Evolutionary conservation across 2,113 vertebrate species (phyloP), one percentile per base, ranked within the genome.

Genomic region (Acrocephalus kingi): DNA sequence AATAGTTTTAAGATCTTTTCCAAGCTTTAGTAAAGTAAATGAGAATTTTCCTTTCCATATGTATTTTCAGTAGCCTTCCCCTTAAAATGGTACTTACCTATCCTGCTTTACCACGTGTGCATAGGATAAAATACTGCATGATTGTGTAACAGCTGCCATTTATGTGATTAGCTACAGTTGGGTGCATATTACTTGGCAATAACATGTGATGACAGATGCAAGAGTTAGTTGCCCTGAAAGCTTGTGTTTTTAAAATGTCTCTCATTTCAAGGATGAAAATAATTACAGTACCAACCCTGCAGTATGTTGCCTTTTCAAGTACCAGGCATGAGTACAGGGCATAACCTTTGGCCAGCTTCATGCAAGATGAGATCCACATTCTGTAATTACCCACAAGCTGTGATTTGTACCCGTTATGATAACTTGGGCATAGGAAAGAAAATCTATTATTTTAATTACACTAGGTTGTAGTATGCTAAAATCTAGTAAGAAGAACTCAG

Each of bases 131-230:
- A 73, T 86, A 51, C 4, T 48, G n/a, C 82, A 27, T 23, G 54
- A 35, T 73, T 69, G 51, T 2, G 1, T 87, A 89, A 78, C 77
- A 87, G 58, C 56, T 88, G 71, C 66, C 63, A 41, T 90, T 90
- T 89, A 35, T 24, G 21, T 80, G 75, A 80, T 89, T 55, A 77
- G 71, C 72, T 91, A 35, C 79, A 61, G 45, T 69, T 94, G 72
- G 51, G 63, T 96, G 84, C 51, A 13, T 71, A n/a, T 95, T 74
- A 64, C 76, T 86, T 1, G 6, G 63, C 82, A 91, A 19, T 88
- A 86, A 82, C 35, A 27, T 28, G 59, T 59, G 90, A 63, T 86
- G 94, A 92, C 67, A 96, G 89, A 87, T 90, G 67, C 46, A 89
- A 67, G 75, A 63, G 71, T 69, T 58, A 51, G 51, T 90, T 83